Base-by-base conservation (phyloP, 2,797 vertebrate genomes). In the Falco columbarius region DNA sequence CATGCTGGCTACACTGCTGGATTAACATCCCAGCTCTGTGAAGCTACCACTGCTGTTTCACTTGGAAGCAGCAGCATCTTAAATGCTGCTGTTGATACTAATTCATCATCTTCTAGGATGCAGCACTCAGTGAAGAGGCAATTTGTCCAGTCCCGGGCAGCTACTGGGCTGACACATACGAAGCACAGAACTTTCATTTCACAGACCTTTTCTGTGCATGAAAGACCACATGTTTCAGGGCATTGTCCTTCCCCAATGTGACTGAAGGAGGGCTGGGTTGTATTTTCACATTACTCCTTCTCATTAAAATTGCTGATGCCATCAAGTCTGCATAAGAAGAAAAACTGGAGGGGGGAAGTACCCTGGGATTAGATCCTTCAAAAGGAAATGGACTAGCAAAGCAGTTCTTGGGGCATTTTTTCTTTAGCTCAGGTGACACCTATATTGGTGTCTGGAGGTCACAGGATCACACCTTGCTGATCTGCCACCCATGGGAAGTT, bases 1-100 rank as follows among this genome's bases (percentile, higher is more conserved):
- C 17, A 5, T 17, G 20, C 34, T 42, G 42, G 30, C 44, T 23
- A 23, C 52, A 2, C 34, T 1, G 0, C 7, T 7, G n/a, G 27
- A 27, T 59, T 17, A n/a, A 24, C 17, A 6, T 40, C 30, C 46
- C 46, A 61, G 38, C 27, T 29, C 38, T 18, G 12, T 6, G 1
- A 46, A 34, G 30, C 30, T 23, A 10, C 23, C 32, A 27, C 20
- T 55, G 14, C 46, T 47, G 21, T 27, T 72, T 47, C 38, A 20
- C 23, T 7, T 3, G 7, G 49, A 52, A 73, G n/a, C 8, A 6
- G 46, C 59, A 81, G 4, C 40, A 27, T 9, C 36, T 72, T 55
- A 12, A 27, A 34, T 15, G 3, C 8, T 3, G 0, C 23, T 11
- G 22, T n/a, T 20, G 9, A 40, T 29, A 49, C 12, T 27, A 32